These are phyloP conservation scores for Stegastes partitus DNA, from an alignment of 2,113 vertebrate species.

Conservation along the genomic window DNA sequence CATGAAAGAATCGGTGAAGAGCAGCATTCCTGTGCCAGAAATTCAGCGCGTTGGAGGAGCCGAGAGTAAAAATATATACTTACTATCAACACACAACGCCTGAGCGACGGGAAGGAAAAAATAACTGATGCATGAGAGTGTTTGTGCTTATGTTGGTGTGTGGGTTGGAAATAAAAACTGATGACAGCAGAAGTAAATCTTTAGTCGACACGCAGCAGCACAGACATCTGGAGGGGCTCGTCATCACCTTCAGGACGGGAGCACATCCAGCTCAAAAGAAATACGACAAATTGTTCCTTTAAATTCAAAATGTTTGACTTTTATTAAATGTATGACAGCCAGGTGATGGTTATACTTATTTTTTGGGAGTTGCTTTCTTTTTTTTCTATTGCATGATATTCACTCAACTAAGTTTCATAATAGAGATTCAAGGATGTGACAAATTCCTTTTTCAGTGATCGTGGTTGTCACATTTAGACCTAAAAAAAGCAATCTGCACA, in stretches of 20 bases:
- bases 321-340: not conserved
- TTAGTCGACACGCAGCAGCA: conserved; percentile 29
- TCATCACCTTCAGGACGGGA: not conserved
- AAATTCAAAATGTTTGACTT: not conserved
- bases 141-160: conserved; percentile 5
- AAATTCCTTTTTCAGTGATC: not conserved
- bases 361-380: not conserved
- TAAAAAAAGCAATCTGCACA: conserved; percentile 14
- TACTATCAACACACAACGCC: conserved; percentile 19
- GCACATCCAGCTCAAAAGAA: conserved; percentile 7
- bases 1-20: conserved; percentile 12
- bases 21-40: conserved; percentile 21
- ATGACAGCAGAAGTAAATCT: conserved; percentile 30
- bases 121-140: not conserved
- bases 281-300: not conserved
- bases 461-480: not conserved
- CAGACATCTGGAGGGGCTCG: not conserved
- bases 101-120: not conserved
- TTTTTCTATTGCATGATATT: not conserved
- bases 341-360: not conserved
- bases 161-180: not conserved
- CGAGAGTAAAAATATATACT: conserved; percentile 16
- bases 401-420: not conserved
- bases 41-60: conserved; percentile 10
- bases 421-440: not conserved